A percentile compares a stretch with the other conserved stretches of the same genome.
phyloP scores from a whole-genome alignment of 2,888 invertebrate species.

The Leistus spinibarbis region DNA sequence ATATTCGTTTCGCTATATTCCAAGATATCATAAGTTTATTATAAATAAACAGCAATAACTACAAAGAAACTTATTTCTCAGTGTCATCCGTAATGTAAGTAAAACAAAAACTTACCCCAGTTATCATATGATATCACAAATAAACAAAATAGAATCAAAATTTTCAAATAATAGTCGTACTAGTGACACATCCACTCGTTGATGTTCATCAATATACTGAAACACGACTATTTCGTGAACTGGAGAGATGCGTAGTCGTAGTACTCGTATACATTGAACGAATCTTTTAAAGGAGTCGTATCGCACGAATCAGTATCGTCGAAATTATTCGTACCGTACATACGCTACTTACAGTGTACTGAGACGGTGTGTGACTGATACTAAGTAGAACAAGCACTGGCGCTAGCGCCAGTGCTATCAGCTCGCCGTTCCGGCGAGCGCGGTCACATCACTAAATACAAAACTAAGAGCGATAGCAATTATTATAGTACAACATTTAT shows the following conservation, averaged over 20 bases:
- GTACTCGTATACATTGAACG: too few species aligned
- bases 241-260: slow-evolving; percentile 53
- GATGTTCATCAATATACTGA: background rate
- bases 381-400: too few species aligned
- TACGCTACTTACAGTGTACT: too few species aligned
- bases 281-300: background rate
- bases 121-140: slow-evolving; percentile 9
- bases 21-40: background rate
- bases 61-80: background rate
- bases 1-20: too few species aligned
- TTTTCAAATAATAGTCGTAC: background rate
- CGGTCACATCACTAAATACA: too few species aligned
- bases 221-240: slow-evolving; percentile 6
- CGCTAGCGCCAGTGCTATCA: too few species aligned
- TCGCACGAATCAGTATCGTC: too few species aligned
- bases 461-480: too few species aligned
- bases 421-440: too few species aligned
- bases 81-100: background rate
- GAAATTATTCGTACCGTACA: background rate
- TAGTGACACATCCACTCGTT: slow-evolving; percentile 11
- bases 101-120: background rate
- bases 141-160: background rate
- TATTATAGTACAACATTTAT: too few species aligned
- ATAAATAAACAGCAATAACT: too few species aligned
- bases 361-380: too few species aligned